Evolutionary conservation across 2,888 invertebrate species (phyloP).

Genomic region (Strigamia maritima): DNA sequence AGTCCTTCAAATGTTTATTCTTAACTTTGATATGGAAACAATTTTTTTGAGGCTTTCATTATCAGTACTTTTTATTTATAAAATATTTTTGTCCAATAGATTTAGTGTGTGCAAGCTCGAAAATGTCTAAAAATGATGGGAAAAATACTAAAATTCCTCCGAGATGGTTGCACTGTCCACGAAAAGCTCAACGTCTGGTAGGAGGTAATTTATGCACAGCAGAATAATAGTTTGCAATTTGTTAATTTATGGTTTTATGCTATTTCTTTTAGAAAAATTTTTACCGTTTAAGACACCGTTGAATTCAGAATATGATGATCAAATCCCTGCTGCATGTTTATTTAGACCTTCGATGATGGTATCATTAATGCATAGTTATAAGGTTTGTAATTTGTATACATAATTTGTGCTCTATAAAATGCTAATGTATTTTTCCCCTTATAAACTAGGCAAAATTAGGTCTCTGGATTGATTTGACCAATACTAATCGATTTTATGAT

Average conservation of each 20-base stretch:
- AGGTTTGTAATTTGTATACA: constrained; percentile 62
- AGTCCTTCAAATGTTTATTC: too few species aligned
- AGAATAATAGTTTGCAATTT: background rate
- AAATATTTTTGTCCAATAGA: background rate
- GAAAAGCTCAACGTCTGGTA: constrained; percentile 70
- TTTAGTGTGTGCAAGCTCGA: constrained; percentile 50
- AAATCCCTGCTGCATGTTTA: constrained; percentile 76
- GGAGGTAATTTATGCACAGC: constrained; percentile 41
- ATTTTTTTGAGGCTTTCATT: too few species aligned
- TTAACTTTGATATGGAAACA: too few species aligned
- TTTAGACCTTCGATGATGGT: constrained; percentile 89
- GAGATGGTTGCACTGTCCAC: constrained; percentile 83
- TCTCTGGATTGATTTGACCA: constrained; percentile 94
- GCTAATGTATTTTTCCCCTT: background rate
- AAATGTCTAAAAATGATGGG: constrained; percentile 1
- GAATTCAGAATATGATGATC: constrained; percentile 71
- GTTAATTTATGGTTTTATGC: background rate
- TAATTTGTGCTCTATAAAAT: background rate
- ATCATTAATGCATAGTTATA: constrained; percentile 69
- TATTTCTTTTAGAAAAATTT: constrained; percentile 66
- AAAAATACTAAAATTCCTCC: constrained; percentile 60
- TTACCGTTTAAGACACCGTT: constrained; percentile 94
- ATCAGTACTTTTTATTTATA: too few species aligned
- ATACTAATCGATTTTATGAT: constrained; percentile 89
- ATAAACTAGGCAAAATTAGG: constrained; percentile 74